Evolutionary conservation across 2,888 invertebrate genomes (phyloP).

Genomic region (Andrena chrysosceles): DNA sequence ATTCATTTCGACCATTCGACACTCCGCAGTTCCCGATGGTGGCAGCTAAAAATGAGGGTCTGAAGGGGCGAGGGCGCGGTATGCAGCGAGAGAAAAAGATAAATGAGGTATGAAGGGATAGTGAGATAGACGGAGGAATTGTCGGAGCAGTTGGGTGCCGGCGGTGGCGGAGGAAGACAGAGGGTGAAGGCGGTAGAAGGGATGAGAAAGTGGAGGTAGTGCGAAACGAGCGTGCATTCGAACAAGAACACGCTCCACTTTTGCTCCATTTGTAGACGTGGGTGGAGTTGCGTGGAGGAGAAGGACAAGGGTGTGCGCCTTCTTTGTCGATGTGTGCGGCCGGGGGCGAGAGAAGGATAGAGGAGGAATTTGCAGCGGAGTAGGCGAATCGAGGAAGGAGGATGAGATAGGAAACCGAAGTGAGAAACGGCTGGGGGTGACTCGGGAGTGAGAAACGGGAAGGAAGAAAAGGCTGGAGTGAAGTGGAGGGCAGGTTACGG

Average conservation of each 20-base stretch:
- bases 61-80: background rate
- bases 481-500: background rate
- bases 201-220: constrained; percentile 25
- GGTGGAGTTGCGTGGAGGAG: constrained; percentile 54
- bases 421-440: constrained; percentile 40
- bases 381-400: constrained; percentile 28
- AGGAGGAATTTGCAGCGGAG: constrained; percentile 41
- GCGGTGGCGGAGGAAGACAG: constrained; percentile 13
- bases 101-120: constrained; percentile 43
- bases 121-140: constrained; percentile 16
- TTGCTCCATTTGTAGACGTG: constrained; percentile 68
- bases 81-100: constrained; percentile 26
- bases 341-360: constrained; percentile 3
- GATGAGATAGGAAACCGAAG: constrained; percentile 21
- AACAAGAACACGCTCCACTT: constrained; percentile 69
- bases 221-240: constrained; percentile 63
- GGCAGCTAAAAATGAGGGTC: background rate
- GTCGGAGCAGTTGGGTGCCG: background rate
- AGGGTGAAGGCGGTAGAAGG: background rate
- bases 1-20: constrained; percentile 57
- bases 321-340: constrained; percentile 16
- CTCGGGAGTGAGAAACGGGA: constrained; percentile 6
- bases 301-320: constrained; percentile 14
- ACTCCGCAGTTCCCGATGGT: constrained; percentile 6
- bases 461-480: constrained; percentile 2